These are phyloP conservation scores for Heliconius himera DNA, from an alignment of 1,140 invertebrate genomes.

Conservation along the genomic window DNA sequence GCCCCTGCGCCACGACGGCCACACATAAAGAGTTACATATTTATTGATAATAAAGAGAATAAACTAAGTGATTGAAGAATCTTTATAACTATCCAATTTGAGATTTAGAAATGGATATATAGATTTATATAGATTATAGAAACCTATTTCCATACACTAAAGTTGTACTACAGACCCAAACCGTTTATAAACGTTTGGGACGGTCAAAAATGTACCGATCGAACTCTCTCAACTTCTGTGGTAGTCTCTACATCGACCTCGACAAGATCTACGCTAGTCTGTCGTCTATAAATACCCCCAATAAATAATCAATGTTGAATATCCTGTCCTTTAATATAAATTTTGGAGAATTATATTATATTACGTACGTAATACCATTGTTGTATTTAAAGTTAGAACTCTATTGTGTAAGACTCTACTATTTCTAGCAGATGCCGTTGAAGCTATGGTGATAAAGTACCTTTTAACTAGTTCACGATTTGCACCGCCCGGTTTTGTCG, in stretches of 20 bases:
- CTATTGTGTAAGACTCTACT: background rate
- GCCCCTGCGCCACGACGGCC: too few relatives aligned
- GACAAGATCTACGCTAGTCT: background rate
- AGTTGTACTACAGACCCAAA: background rate
- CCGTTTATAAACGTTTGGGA: background rate
- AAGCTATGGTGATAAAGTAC: background rate
- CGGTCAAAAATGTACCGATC: background rate
- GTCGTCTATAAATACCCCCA: background rate
- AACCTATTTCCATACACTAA: background rate
- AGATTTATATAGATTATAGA: background rate
- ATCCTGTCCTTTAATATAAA: background rate
- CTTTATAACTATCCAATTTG: background rate
- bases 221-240: background rate
- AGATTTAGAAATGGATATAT: background rate
- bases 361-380: background rate
- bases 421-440: background rate
- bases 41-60: too few relatives aligned
- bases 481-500: slow-evolving; percentile 6
- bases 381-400: background rate
- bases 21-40: too few relatives aligned
- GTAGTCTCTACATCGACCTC: background rate
- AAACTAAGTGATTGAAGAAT: too few relatives aligned
- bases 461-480: slow-evolving; percentile 25
- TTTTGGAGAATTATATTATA: background rate
- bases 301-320: background rate